These are phyloP conservation scores for Drosophila bocki DNA, from an alignment of 1,140 invertebrate genomes.

Conservation along the genomic window DNA sequence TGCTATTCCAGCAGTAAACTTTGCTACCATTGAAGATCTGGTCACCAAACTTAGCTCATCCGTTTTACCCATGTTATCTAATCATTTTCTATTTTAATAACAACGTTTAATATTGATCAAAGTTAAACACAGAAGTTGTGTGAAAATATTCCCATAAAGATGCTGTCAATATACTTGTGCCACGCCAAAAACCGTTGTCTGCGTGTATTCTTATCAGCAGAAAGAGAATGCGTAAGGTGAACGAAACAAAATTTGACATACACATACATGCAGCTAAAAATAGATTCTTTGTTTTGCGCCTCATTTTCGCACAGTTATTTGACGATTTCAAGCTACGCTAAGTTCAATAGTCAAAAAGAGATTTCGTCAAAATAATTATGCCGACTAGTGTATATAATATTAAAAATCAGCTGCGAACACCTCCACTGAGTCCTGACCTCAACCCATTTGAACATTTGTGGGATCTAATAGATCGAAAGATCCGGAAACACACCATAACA, in stretches of 20 bases:
- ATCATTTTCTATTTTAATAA: neutral
- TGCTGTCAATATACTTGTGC: conserved; percentile 1
- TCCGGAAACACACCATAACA: too few species aligned
- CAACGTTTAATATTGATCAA: neutral
- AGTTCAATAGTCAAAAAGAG: neutral
- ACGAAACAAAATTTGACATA: neutral
- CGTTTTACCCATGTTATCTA: conserved; percentile 13
- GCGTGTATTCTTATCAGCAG: too few species aligned
- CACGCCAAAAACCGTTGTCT: too few species aligned
- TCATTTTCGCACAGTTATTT: neutral
- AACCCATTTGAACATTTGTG: too few species aligned
- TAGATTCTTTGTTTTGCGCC: neutral
- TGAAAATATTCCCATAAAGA: conserved; percentile 20
- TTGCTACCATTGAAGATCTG: conserved; percentile 6
- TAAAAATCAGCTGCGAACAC: too few species aligned
- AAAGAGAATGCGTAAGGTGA: too few species aligned
- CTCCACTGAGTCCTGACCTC: too few species aligned
- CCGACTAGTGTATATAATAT: neutral
- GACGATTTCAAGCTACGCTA: neutral
- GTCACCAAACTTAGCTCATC: conserved; percentile 9
- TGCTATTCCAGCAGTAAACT: conserved; percentile 12
- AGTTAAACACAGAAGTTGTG: conserved; percentile 9
- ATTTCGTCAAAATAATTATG: conserved; percentile 3
- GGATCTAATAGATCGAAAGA: too few species aligned
- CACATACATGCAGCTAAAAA: neutral